These are phyloP conservation scores for Drosophila koepferae DNA, from an alignment of 2,888 invertebrate genomes.

Conservation along the genomic window DNA sequence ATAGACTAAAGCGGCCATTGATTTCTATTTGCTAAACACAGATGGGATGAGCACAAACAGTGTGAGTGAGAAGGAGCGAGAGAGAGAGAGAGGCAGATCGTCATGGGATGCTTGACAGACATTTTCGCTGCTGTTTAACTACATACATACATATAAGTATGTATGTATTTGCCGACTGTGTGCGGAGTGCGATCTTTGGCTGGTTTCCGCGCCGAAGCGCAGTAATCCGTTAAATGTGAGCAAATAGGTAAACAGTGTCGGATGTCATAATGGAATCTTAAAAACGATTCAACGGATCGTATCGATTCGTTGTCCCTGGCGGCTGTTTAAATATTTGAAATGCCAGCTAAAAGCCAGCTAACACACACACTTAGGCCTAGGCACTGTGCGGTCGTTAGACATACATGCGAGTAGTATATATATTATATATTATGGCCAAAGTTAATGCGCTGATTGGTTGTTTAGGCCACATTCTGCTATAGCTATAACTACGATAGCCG, in stretches of 20 bases:
- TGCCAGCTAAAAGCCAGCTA: slow-evolving; percentile 35
- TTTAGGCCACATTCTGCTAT: slow-evolving; percentile 18
- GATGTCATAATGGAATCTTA: slow-evolving; percentile 73
- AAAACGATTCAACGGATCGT: slow-evolving; percentile 33
- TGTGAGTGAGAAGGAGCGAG: slow-evolving; percentile 2
- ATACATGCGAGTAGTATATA: not conserved
- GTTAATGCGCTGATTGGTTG: slow-evolving; percentile 43
- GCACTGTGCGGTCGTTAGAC: not conserved
- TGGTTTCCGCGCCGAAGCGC: slow-evolving; percentile 64
- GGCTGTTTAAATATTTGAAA: slow-evolving; percentile 63
- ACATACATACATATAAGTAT: not conserved
- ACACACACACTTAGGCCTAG: slow-evolving; percentile 8
- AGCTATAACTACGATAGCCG: slow-evolving; percentile 26
- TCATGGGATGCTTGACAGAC: slow-evolving; percentile 30
- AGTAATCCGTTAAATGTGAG: slow-evolving; percentile 85
- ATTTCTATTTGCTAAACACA: slow-evolving; percentile 73
- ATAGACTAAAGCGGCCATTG: slow-evolving; percentile 65
- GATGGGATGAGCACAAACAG: slow-evolving; percentile 39
- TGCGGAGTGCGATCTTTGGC: slow-evolving; percentile 51
- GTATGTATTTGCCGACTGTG: slow-evolving; percentile 32
- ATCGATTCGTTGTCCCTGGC: slow-evolving; percentile 54
- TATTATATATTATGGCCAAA: slow-evolving; percentile 2
- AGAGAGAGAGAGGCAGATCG: slow-evolving; percentile 17
- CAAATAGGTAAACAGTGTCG: slow-evolving; percentile 79
- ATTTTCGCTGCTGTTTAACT: slow-evolving; percentile 47